Conservation (phyloP, 1,140 invertebrate genomes). For the Drosophila pectinifera region DNA sequence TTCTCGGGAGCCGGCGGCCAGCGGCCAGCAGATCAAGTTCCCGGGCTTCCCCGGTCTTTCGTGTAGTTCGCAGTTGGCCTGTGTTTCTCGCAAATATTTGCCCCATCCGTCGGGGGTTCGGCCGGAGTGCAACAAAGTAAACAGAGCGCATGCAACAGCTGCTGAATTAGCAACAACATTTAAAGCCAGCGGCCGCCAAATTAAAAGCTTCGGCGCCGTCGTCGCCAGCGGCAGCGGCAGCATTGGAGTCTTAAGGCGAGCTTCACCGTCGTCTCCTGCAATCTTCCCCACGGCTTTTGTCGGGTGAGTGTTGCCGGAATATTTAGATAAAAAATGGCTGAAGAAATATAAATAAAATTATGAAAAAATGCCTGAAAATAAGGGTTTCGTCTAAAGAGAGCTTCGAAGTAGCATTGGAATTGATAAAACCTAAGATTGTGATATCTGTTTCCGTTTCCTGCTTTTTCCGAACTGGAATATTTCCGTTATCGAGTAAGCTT, state of each 20-base stretch:
- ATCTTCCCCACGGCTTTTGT: slow-evolving; percentile 11
- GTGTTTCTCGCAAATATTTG: slow-evolving; percentile 1
- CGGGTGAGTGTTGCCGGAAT: slow-evolving; percentile 22
- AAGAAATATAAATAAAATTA: not conserved
- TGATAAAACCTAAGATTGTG: not conserved
- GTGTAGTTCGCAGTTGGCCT: not conserved
- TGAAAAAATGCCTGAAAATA: not conserved
- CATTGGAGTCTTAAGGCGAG: slow-evolving; percentile 46
- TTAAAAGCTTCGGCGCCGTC: slow-evolving; percentile 36
- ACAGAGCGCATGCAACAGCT: slow-evolving; percentile 64
- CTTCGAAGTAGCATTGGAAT: not conserved
- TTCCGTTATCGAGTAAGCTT: not conserved
- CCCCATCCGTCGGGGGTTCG: slow-evolving; percentile 2
- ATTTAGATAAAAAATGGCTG: not conserved
- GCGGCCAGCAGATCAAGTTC: slow-evolving; percentile 12
- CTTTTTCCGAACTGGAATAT: not conserved
- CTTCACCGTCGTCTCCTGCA: slow-evolving; percentile 14
- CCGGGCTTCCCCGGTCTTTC: slow-evolving; percentile 12
- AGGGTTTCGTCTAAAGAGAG: no score
- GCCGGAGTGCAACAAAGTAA: slow-evolving; percentile 29
- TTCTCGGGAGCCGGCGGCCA: slow-evolving; percentile 7
- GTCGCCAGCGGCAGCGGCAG: slow-evolving; percentile 24
- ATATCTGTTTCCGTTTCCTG: not conserved
- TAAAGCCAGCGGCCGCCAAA: slow-evolving; percentile 16
- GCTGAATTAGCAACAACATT: slow-evolving; percentile 33